phyloP scores from a whole-genome alignment of 2,888 invertebrate species.

The Malachius bipustulatus region DNA sequence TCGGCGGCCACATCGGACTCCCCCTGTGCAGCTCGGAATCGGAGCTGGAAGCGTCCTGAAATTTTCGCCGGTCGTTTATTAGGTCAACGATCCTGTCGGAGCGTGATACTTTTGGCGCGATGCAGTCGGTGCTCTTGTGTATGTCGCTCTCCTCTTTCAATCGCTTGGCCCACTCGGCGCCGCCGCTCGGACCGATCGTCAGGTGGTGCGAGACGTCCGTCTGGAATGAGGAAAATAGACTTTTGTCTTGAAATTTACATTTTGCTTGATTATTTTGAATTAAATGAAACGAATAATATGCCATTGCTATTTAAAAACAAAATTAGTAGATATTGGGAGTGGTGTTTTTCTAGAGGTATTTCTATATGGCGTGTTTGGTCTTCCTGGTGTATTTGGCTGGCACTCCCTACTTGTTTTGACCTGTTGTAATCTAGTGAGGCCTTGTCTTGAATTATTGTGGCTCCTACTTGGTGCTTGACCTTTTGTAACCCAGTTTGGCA shows the following conservation, averaged over 20 bases:
- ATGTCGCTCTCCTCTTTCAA: conserved; percentile 40
- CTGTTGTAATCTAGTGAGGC: no score
- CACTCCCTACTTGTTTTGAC: no score
- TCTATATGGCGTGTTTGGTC: no score
- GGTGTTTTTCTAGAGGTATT: no score
- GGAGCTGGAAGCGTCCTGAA: conserved; percentile 43
- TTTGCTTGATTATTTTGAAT: no score
- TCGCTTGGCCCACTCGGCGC: conserved; percentile 55
- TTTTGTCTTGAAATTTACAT: not conserved
- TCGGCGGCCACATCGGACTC: conserved; percentile 35
- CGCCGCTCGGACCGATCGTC: conserved; percentile 50
- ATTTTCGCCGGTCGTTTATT: no score
- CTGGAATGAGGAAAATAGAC: conserved; percentile 27
- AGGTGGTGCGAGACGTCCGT: conserved; percentile 40
- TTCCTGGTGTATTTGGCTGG: no score
- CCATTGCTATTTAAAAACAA: no score
- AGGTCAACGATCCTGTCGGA: not conserved
- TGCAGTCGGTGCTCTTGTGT: conserved; percentile 62
- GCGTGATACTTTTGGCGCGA: conserved; percentile 45
- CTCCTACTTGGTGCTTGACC: no score
- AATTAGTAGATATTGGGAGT: no score
- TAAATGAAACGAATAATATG: conserved; percentile 2
- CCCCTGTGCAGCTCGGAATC: conserved; percentile 44
- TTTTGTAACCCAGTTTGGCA: no score
- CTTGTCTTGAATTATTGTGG: no score